Evolutionary conservation across 35 echinoderm and acorn worm genomes (phyloP).

Genomic region (Chiridota heheva): DNA sequence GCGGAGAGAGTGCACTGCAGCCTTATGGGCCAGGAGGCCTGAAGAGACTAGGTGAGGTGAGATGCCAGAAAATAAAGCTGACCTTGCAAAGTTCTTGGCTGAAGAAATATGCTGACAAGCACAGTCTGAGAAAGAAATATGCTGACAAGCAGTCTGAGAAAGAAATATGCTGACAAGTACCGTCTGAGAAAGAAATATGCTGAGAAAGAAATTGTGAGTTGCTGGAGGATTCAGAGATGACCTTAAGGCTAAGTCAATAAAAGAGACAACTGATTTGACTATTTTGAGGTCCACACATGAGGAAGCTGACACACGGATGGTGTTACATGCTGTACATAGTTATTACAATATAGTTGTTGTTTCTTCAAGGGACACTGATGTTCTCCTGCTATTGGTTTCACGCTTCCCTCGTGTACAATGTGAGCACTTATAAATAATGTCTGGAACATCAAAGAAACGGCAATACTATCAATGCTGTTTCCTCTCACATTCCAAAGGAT

Average conservation of each 20-base stretch:
- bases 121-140: no score
- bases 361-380: not conserved
- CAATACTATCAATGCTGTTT: slow-evolving; percentile 2
- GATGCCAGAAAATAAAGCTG: slow-evolving; percentile 33
- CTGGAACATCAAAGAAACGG: slow-evolving; percentile 27
- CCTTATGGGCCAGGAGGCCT: slow-evolving; percentile 33
- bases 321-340: slow-evolving; percentile 6
- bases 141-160: no score
- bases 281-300: not conserved
- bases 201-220: no score
- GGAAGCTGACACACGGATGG: slow-evolving; percentile 25
- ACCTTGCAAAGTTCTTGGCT: slow-evolving; percentile 45
- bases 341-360: not conserved
- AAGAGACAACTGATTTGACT: not conserved
- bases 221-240: slow-evolving; percentile 22
- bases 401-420: slow-evolving; percentile 11
- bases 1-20: slow-evolving; percentile 6
- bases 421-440: slow-evolving; percentile 10
- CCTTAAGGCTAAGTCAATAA: not conserved
- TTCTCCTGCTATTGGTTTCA: not conserved
- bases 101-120: no score
- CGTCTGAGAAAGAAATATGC: not conserved
- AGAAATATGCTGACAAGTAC: not conserved
- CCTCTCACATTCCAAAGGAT: not conserved
- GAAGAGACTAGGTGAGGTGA: slow-evolving; percentile 10